Conservation (phyloP, 2,888 invertebrate species). For the Oasisia sp. region DNA sequence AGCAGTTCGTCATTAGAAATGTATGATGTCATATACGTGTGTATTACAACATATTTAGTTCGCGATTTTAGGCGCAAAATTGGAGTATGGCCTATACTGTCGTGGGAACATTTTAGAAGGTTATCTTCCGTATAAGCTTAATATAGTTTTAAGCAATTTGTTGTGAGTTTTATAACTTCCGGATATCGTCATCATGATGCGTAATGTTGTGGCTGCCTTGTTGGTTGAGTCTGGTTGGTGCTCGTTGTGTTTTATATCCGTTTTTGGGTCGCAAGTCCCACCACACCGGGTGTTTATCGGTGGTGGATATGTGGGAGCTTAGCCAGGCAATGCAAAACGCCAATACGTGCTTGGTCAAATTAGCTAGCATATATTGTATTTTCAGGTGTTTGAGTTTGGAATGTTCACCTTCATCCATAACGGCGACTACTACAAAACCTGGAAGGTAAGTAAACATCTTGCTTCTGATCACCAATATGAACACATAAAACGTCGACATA, state of each 20-base stretch:
- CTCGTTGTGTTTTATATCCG: too few species aligned
- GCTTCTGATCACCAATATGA: not conserved
- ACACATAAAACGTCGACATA: not conserved
- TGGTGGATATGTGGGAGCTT: not conserved
- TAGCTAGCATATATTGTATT: not conserved
- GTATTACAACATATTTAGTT: not conserved
- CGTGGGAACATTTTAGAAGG: too few species aligned
- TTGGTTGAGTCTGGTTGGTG: too few species aligned
- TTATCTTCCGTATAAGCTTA: too few species aligned
- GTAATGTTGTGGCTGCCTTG: too few species aligned
- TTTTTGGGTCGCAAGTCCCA: too few species aligned
- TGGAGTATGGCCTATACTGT: too few species aligned
- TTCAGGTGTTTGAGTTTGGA: slow-evolving; percentile 13
- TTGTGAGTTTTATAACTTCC: too few species aligned
- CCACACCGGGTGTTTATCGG: too few species aligned
- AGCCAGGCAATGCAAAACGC: not conserved
- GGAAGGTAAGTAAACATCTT: slow-evolving; percentile 9
- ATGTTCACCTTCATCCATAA: slow-evolving; percentile 22
- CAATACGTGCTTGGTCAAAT: not conserved
- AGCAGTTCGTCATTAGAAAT: too few species aligned
- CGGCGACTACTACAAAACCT: not conserved
- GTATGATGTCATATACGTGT: not conserved
- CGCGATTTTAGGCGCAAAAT: not conserved
- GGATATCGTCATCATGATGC: too few species aligned
- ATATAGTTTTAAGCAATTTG: too few species aligned